A percentile compares a stretch with the other conserved stretches of the same genome.
Evolutionary conservation across 2,888 invertebrate genomes (phyloP).

Genomic region (Eudasyphora cyanicolor): DNA sequence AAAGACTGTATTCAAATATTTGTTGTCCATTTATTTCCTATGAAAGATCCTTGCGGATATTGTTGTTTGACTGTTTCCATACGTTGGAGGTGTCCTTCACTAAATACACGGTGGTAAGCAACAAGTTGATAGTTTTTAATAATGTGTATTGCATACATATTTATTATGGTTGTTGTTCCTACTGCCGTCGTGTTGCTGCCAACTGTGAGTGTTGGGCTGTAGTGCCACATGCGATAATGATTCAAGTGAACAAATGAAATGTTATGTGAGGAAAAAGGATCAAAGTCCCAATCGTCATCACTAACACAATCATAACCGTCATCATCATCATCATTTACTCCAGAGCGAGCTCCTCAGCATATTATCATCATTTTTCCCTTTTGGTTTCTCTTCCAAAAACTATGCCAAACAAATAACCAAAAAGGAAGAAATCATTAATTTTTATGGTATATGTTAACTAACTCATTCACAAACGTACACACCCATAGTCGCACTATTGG

Average conservation of each 20-base stretch:
- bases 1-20: too few species aligned
- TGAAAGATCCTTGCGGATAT: too few species aligned
- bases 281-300: neutral
- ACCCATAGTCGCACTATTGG: neutral
- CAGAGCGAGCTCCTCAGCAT: too few species aligned
- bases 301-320: neutral
- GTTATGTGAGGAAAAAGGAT: neutral
- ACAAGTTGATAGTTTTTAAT: slow-evolving; percentile 55
- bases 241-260: neutral
- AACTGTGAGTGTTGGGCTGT: neutral
- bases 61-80: too few species aligned
- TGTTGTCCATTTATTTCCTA: too few species aligned
- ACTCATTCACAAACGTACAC: neutral
- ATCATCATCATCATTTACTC: neutral
- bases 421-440: slow-evolving; percentile 47
- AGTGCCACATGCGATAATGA: neutral
- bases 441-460: slow-evolving; percentile 34
- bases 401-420: neutral
- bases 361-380: neutral
- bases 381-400: neutral
- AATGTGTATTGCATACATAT: slow-evolving; percentile 12
- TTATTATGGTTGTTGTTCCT: slow-evolving; percentile 2
- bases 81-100: neutral
- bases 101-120: slow-evolving; percentile 15
- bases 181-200: neutral